Evolutionary conservation across 2,113 vertebrate genomes (phyloP).

Genomic region (Australoheros scitulus): DNA sequence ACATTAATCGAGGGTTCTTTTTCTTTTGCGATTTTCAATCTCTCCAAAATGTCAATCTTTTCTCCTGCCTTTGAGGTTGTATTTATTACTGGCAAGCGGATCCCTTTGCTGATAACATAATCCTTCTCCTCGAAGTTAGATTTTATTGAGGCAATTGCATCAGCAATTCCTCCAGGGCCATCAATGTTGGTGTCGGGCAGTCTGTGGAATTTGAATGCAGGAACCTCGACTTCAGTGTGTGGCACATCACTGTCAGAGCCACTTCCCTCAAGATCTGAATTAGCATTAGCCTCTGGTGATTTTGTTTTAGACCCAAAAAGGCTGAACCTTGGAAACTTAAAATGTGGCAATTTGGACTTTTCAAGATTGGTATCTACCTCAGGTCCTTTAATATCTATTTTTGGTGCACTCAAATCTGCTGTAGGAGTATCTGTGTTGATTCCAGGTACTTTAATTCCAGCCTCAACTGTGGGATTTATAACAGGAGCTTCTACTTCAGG

Average conservation of each 20-base stretch:
- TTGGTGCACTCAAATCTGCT: slow-evolving; percentile 48
- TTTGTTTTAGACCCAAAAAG: slow-evolving; percentile 35
- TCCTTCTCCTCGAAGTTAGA: slow-evolving; percentile 45
- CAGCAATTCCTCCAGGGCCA: neutral
- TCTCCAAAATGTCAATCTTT: slow-evolving; percentile 72
- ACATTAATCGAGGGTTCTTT: slow-evolving; percentile 18
- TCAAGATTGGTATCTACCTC: slow-evolving; percentile 48
- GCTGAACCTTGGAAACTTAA: slow-evolving; percentile 56
- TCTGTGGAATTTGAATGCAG: slow-evolving; percentile 73
- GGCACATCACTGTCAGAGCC: slow-evolving; percentile 26
- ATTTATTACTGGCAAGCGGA: slow-evolving; percentile 60
- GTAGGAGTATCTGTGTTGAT: slow-evolving; percentile 12
- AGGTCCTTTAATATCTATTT: slow-evolving; percentile 34
- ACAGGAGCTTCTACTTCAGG: slow-evolving; percentile 55
- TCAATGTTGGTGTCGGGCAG: slow-evolving; percentile 55
- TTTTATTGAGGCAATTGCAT: slow-evolving; percentile 33
- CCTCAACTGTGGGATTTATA: slow-evolving; percentile 28
- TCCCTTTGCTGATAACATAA: slow-evolving; percentile 59
- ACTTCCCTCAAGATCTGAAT: slow-evolving; percentile 22
- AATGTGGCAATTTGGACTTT: slow-evolving; percentile 59
- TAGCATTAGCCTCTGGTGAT: slow-evolving; percentile 16
- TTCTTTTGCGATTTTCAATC: slow-evolving; percentile 63
- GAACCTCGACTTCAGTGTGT: slow-evolving; percentile 45
- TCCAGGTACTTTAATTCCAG: slow-evolving; percentile 50
- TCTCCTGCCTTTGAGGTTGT: slow-evolving; percentile 10